phyloP scores from a whole-genome alignment of 2,113 vertebrate genomes.

The Dendropsophus ebraccatus region DNA sequence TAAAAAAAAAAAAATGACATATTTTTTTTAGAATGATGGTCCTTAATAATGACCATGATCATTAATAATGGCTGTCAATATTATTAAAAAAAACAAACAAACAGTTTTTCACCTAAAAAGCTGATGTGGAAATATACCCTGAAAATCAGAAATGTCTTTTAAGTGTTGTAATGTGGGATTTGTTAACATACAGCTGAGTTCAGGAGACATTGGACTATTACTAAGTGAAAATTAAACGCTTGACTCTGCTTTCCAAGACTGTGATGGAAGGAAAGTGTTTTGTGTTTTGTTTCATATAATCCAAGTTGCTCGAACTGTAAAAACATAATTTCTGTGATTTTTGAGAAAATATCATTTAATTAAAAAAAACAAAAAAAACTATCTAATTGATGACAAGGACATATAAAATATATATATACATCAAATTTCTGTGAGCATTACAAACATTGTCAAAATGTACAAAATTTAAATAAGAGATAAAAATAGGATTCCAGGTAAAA shows the following conservation, averaged over 20 bases:
- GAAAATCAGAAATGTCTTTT: background rate
- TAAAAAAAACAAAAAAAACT: too few species aligned
- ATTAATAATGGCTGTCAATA: too few species aligned
- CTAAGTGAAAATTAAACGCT: background rate
- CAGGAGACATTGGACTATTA: too few species aligned
- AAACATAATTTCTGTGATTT: slow-evolving; percentile 7
- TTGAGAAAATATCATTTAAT: slow-evolving; percentile 38
- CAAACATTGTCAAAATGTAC: slow-evolving; percentile 44
- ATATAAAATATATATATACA: slow-evolving; percentile 25
- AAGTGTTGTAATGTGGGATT: background rate
- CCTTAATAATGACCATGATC: too few species aligned
- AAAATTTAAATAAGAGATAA: slow-evolving; percentile 56
- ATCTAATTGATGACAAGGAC: slow-evolving; percentile 6
- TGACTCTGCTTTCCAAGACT: background rate
- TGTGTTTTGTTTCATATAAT: background rate
- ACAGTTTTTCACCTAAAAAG: too few species aligned
- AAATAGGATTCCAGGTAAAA: slow-evolving; percentile 35
- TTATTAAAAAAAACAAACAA: too few species aligned
- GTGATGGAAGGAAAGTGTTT: background rate
- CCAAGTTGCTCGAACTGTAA: background rate
- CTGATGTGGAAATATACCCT: too few species aligned
- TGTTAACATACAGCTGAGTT: too few species aligned
- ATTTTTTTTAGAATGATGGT: too few species aligned
- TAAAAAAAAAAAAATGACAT: too few species aligned
- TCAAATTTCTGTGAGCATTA: slow-evolving; percentile 40